Evolutionary conservation across 2,888 invertebrate genomes (phyloP).

Genomic region (Diadegma fenestrale): DNA sequence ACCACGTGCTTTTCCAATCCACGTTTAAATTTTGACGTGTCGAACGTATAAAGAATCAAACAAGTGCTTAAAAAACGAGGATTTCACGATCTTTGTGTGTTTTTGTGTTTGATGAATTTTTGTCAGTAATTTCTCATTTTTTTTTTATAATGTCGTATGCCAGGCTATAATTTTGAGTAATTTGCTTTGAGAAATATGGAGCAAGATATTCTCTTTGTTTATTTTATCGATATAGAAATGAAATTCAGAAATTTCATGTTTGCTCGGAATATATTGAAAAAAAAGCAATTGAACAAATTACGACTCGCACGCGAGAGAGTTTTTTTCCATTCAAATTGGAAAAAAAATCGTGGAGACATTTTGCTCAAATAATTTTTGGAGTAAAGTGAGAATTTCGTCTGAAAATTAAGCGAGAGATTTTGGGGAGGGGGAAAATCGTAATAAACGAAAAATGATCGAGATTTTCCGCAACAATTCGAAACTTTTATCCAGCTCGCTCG

Average conservation of each 20-base stretch:
- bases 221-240: not conserved
- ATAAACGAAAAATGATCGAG: not conserved
- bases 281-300: not conserved
- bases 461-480: not conserved
- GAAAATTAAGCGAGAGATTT: not conserved
- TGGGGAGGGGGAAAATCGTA: not conserved
- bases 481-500: no score
- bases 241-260: not conserved
- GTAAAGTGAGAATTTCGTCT: not conserved
- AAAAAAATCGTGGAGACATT: not conserved
- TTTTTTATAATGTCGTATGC: not conserved
- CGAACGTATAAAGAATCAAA: not conserved
- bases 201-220: not conserved
- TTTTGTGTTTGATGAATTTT: not conserved
- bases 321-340: not conserved
- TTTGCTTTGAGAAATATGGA: not conserved
- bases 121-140: not conserved
- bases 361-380: not conserved
- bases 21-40: not conserved
- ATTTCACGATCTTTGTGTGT: not conserved
- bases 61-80: not conserved
- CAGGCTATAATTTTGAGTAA: not conserved
- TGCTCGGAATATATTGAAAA: not conserved
- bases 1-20: not conserved
- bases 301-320: not conserved